Evolutionary conservation across 2,888 invertebrate species (phyloP), one percentile per base, ranked within the genome.

Genomic region (Mechanitis messenoides): DNA sequence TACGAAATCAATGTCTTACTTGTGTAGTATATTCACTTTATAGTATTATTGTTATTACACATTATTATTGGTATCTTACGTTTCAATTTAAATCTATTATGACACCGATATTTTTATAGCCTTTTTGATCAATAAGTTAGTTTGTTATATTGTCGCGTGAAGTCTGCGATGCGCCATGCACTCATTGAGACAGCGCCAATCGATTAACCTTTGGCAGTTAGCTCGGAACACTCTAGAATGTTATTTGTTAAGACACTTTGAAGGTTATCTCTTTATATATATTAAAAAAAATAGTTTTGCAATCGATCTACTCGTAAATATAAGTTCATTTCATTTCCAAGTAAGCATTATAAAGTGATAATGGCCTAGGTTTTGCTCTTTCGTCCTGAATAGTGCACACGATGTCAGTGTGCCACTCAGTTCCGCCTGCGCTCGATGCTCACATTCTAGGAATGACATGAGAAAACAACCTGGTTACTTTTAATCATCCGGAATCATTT

Each of bases 381-480:
- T 50, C 50, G 50, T 28, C 31, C 50, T 50, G 50, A 31, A 50
- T 50, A 7, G 50, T 50, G 9, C 7, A 50, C 50, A 50, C 50
- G 31, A 50, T 85, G 86, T 87, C 81, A 87, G 85, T 85, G 78
- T 84, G 85, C 72, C 86, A 74, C 68, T 68, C 67, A 76, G 79
- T 78, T 84, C 88, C 89, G 86, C 76, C 69, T 86, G 83, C 71
- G 74, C 82, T 79, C 80, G 70, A 80, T 82, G 71, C 69, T 72
- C 69, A 71, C 71, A 76, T 83, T 83, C 83, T 68, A 72, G 68
- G 81, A 83, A 84, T 74, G 71, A 66, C 68, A 65, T 59, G 65
- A 63, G 67, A 69, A 65, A 65, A 68, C 66, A 64, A 60, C 58
- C 57, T 61, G 61, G 60, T 63, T 55, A 63, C 65, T 60, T 61